Evolutionary conservation across 2,113 vertebrate species (phyloP), one percentile per base, ranked within the genome.

Genomic region (Pampusana beccarii): DNA sequence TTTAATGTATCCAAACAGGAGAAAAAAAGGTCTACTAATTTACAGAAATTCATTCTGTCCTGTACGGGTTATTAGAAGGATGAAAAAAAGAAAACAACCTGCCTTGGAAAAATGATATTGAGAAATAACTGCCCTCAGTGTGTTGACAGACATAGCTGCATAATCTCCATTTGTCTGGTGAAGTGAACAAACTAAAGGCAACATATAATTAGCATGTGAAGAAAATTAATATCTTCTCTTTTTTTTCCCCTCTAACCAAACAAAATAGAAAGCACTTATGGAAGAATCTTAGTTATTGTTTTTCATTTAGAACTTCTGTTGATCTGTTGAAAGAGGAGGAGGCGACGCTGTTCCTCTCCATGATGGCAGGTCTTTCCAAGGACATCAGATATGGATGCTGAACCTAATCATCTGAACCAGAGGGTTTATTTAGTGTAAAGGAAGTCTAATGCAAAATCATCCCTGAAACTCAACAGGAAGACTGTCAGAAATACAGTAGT

Each of bases 221-320:
- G 11, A 74, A 80, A 78, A 72, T 16, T 23, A 0, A 72, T 11
- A 46, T 33, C 0, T 57, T 58, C 13, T 36, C 0, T 5, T 51
- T 62, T 20, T 12, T 3, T 2, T 46, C 44, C 6, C 5, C 8
- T 29, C 7, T 46, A 56, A 61, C 5, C 5, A 78, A 48, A 48
- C 34, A 62, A 72, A 73, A 10, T 6, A 91, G 3, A 19, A 58
- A 48, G 17, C 11, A 33, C 6, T 66, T 56, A 24, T 13, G 19
- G 16, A 83, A 57, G 31, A 85, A 64, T 20, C 24, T 36, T 60
- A 25, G 23, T 23, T 54, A 29, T 2, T 66, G 3, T 25, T 74
- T 80, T 72, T 72, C 4, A 50, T 70, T 75, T 89, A 65, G 16
- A 64, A 50, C 54, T 75, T 85, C 26, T 88, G 34, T n/a, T 85